phyloP scores from a whole-genome alignment of 2,797 vertebrate genomes.

The Lepus townsendii region DNA sequence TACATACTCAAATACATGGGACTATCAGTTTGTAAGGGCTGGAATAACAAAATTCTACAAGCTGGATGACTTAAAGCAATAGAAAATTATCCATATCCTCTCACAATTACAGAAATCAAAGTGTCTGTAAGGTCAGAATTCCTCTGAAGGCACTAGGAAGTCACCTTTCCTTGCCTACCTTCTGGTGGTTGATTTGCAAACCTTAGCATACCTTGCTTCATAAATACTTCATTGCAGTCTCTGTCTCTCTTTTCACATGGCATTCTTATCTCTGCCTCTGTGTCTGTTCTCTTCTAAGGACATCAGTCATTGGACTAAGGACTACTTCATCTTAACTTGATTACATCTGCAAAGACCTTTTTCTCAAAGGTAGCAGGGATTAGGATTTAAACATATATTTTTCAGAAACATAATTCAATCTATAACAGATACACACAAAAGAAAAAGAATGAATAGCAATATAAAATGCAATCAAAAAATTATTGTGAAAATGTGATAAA shows the following conservation, averaged over 20 bases:
- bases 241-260: neutral
- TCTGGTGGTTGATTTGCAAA: neutral
- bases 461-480: neutral
- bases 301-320: neutral
- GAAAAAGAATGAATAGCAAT: neutral
- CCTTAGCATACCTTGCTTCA: neutral
- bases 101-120: neutral
- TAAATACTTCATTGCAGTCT: neutral
- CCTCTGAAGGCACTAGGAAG: neutral
- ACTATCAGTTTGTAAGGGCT: neutral
- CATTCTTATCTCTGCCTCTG: neutral
- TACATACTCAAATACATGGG: neutral
- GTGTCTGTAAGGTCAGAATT: neutral
- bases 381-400: neutral
- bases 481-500: neutral
- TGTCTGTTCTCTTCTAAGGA: neutral
- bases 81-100: slow-evolving; percentile 18
- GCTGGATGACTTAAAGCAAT: neutral
- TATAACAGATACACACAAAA: neutral
- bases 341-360: neutral
- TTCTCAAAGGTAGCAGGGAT: neutral
- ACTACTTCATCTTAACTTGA: neutral
- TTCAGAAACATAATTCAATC: neutral
- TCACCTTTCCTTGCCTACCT: neutral
- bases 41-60: neutral